These are phyloP conservation scores for Poeciliopsis paucimaculata DNA, from an alignment of 2,797 vertebrate genomes.

Conservation along the genomic window DNA sequence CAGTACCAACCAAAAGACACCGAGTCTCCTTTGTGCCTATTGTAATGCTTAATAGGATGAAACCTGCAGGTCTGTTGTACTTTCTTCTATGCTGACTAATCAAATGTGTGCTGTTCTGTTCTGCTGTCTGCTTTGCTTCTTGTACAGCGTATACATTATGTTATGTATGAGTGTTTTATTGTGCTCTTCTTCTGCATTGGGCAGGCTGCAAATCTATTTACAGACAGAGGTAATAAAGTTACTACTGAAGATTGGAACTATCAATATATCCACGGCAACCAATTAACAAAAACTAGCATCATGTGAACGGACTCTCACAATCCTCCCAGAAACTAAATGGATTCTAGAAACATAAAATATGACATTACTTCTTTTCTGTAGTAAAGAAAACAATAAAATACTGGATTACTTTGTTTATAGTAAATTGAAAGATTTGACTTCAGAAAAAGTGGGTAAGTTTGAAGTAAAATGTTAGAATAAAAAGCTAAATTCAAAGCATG, in stretches of 20 bases:
- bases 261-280: not conserved
- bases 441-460: not conserved
- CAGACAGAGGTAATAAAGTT: not conserved
- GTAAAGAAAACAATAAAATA: not conserved
- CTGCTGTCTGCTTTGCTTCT: not conserved
- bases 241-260: not conserved
- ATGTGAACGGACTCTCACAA: not conserved
- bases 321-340: not conserved
- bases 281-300: not conserved
- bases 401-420: no score
- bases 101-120: not conserved
- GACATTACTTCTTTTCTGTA: not conserved
- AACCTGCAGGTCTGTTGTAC: not conserved
- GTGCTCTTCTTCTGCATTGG: not conserved
- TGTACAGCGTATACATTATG: not conserved
- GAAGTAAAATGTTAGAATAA: not conserved
- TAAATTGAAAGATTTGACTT: not conserved
- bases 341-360: not conserved
- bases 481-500: not conserved
- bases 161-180: not conserved
- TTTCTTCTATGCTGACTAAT: not conserved
- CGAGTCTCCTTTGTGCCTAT: not conserved
- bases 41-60: not conserved
- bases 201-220: not conserved
- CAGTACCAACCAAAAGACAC: not conserved